Base-by-base conservation (phyloP, 2,113 vertebrate genomes). In the Eurypyga helias region DNA sequence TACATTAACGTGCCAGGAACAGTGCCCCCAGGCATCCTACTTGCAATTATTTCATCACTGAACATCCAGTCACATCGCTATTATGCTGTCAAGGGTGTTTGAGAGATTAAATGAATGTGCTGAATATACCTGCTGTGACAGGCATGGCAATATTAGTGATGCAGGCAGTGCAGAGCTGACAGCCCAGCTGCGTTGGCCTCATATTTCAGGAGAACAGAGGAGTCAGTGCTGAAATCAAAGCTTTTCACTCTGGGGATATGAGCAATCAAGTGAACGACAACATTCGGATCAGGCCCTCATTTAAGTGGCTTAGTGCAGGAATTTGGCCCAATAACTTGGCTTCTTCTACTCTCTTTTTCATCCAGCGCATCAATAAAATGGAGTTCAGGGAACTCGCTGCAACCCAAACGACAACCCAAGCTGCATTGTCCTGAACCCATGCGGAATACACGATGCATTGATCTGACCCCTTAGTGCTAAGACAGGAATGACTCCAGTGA, bases 351-450 rank as follows among this genome's bases (percentile, higher is more conserved):
- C 64, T 64, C 52, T 0, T 45, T 83, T 67, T 60, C 72, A 41
- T 70, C 51, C 88, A 80, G 0, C 13, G 52, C 49, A 45, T 58
- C 76, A 60, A 10, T 73, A 36, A 67, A 81, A 60, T 29, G 64
- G 26, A 66, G 46, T 18, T 81, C 38, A 36, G n/a, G 77, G 67
- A 33, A 24, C 54, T 67, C 20, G 5, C 3, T 86, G 64, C 36
- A 58, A 23, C 19, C 49, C 38, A 36, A 46, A 29, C 1, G 14
- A 12, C 38, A 52, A 1, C 0, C 0, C 38, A 29, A 43, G 16
- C 23, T 0, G 2, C 2, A 1, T 13, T 67, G 38, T 18, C 34
- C 62, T 60, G 43, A 31, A 17, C 54, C 71, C 20, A 1, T n/a
- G 55, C 76, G 29, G 57, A 38, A 57, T 19, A 13, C 46, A 4